Evolutionary conservation across 1,140 invertebrate species (phyloP).

Genomic region (Micrasema minimum): DNA sequence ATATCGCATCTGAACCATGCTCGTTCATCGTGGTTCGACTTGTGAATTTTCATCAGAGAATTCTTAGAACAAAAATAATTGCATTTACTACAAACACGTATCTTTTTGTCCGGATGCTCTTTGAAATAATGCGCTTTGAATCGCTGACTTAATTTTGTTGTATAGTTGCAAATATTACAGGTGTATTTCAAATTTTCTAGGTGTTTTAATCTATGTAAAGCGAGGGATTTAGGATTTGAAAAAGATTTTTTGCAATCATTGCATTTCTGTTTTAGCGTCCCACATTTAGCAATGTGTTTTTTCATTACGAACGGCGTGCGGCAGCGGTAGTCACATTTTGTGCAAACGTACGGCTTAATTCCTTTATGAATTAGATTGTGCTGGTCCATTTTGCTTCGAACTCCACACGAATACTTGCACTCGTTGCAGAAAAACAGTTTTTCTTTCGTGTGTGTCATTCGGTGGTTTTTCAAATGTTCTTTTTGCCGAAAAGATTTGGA

Average conservation of each 20-base stretch:
- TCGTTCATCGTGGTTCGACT: background rate
- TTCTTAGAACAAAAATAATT: slow-evolving; percentile 8
- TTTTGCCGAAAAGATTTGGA: slow-evolving; percentile 12
- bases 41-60: background rate
- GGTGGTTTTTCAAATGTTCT: slow-evolving; percentile 20
- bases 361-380: slow-evolving; percentile 31
- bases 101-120: slow-evolving; percentile 2
- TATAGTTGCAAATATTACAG: slow-evolving; percentile 9
- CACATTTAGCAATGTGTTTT: slow-evolving; percentile 18
- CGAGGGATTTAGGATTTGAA: background rate
- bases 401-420: slow-evolving; percentile 15
- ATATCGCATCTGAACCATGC: slow-evolving; percentile 13
- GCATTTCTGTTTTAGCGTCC: background rate
- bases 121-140: background rate
- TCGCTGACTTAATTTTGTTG: slow-evolving; percentile 3
- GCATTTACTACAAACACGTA: slow-evolving; percentile 6
- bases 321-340: slow-evolving; percentile 26
- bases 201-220: slow-evolving; percentile 13
- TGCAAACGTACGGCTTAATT: slow-evolving; percentile 32
- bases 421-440: slow-evolving; percentile 20
- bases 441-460: slow-evolving; percentile 30
- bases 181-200: slow-evolving; percentile 2
- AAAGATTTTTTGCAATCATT: slow-evolving; percentile 8
- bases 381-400: slow-evolving; percentile 20
- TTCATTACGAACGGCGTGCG: slow-evolving; percentile 31